Evolutionary conservation across 2,888 invertebrate species (phyloP), one percentile per base, ranked within the genome.

Genomic region (Gandaritis pyraliata): DNA sequence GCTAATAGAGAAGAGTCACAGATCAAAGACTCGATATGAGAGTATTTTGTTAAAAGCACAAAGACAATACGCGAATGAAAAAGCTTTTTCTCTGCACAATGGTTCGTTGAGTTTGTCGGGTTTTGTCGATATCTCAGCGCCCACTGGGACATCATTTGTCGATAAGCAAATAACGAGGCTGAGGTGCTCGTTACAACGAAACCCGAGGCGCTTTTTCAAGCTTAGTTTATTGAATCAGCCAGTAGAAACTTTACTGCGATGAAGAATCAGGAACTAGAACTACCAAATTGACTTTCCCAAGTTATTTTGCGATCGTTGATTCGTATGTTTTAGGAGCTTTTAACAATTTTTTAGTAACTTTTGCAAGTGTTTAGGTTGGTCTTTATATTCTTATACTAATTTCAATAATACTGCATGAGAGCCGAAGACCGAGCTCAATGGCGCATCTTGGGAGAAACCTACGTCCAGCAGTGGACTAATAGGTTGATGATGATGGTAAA

Each of bases 121-220:
- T 33, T 33, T 38, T 58, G 56, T 57, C 61, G 57, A 57, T 61
- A 61, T 52, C 56, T 54, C 52, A 38, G 43, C 41, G 13, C 46
- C 66, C 59, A 52, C 13, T 45, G 65, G 64, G 65, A 68, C 55
- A 58, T 68, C 62, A 69, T 67, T 68, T 68, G 64, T 56, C 69
- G 68, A 68, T 68, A 65, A 68, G 64, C 58, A 67, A 69, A 68
- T 69, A 67, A 68, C 58, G 39, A 38, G 46, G 55, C 48, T 33
- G 55, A 48, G 47, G 8, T 11, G 48, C 52, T 61, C 62, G 65
- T 55, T 62, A 61, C 38, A 46, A 48, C 18, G 52, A 13, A 59
- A 61, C 10, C 30, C 56, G 52, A 53, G 55, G 41, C 61, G 12
- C 33, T 50, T 50, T 55, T 30, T 16, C n/a, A 30, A 51, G 36